Conservation (phyloP, 2,888 invertebrate genomes). For the Halictus quadricinctus region DNA sequence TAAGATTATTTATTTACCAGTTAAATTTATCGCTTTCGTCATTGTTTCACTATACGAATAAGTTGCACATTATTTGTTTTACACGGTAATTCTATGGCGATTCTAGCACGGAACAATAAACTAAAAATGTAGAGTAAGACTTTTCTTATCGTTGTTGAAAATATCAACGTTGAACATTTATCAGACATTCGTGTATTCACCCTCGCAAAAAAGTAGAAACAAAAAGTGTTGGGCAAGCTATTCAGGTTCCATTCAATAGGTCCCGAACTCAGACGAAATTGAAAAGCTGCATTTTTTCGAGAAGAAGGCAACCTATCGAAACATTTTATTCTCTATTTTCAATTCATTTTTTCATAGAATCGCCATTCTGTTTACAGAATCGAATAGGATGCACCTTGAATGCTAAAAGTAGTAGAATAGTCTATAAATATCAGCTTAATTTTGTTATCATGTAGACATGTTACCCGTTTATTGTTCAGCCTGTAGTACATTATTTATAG, state of each 20-base stretch:
- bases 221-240: not conserved
- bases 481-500: not conserved
- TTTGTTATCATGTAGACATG: not conserved
- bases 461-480: not conserved
- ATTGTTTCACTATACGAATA: not conserved
- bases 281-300: not conserved
- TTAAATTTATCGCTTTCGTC: not conserved
- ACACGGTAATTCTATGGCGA: too few relatives aligned
- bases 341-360: conserved; percentile 1
- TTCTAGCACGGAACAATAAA: not conserved
- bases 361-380: not conserved
- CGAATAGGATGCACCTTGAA: not conserved
- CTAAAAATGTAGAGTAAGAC: not conserved
- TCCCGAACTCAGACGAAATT: not conserved
- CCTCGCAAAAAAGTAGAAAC: not conserved
- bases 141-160: not conserved
- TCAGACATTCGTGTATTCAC: not conserved
- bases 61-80: not conserved
- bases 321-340: not conserved
- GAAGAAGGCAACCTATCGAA: not conserved
- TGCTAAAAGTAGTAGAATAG: not conserved
- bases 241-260: not conserved
- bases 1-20: not conserved
- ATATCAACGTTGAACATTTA: not conserved
- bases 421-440: not conserved